Base-by-base conservation (phyloP, 2,113 vertebrate genomes). In the Atractosteus spatula region DNA sequence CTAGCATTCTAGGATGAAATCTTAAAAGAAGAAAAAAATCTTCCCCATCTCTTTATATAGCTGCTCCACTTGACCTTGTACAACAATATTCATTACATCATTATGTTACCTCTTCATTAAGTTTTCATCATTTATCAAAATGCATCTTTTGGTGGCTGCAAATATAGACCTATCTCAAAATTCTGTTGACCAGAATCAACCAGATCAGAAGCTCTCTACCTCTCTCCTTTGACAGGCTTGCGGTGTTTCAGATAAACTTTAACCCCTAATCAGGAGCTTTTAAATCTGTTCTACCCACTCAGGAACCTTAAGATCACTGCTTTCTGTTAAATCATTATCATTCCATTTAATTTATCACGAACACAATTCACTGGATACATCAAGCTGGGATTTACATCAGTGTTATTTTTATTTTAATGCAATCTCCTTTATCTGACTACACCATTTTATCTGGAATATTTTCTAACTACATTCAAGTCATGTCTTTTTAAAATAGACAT, bases 71-170 rank as follows among this genome's bases (percentile, higher is more conserved):
- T 89, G 90, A 92, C 91, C 90, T 93, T 92, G 91, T 78, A 68
- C 81, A 85, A 74, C 87, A 86, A 89, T 91, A 93, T 92, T 93
- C 91, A 90, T 93, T 93, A 91, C 91, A 91, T 92, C 90, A 92
- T 92, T 92, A 90, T 84, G 89, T 92, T 93, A 91, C 90, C 89
- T 93, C 90, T 91, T 93, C 89, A 92, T 92, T 93, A 91, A 92
- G 89, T 92, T 93, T 93, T 92, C 90, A 93, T 92, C 91, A 89
- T 91, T 91, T 80, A 82, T 79, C 70, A 41, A 64, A 41, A n/a
- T 17, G 62, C 62, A 64, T 64, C 62, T 29, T 42, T 64, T 17
- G 5, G 17, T 64, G 62, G 17, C 62, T 41, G 62, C 41, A 64
- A 64, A 64, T 64, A 64, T 64, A 64, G 62, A 13, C 3, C 17